Evolutionary conservation across 1,140 invertebrate genomes (phyloP).

Genomic region (Zaprionus tsacasi): DNA sequence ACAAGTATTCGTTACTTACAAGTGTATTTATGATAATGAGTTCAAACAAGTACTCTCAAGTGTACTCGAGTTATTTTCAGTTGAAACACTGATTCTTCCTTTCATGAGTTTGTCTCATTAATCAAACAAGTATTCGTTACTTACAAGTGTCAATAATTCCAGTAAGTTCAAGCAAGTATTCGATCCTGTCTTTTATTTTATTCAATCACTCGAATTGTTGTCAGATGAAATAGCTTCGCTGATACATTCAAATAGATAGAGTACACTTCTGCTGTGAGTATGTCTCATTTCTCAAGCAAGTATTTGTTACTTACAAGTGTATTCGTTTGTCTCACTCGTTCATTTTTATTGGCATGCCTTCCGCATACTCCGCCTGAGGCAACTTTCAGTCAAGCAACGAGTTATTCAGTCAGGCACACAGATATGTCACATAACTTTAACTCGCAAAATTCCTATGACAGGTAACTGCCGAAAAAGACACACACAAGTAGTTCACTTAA

Average conservation of each 20-base stretch:
- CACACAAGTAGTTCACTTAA: neutral
- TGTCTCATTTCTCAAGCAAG: no score
- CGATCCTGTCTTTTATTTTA: neutral
- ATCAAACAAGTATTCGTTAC: neutral
- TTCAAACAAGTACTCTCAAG: neutral
- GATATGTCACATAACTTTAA: neutral
- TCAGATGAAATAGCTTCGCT: no score
- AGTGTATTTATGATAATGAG: neutral
- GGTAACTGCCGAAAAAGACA: neutral
- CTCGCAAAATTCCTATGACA: neutral
- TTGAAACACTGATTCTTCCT: neutral
- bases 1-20: neutral
- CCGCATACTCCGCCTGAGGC: neutral
- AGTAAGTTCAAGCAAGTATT: neutral
- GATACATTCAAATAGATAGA: no score
- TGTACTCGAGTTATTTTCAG: neutral
- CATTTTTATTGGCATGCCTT: neutral
- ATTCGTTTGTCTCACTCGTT: neutral
- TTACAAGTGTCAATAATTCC: neutral
- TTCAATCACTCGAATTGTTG: no score
- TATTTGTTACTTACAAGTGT: neutral
- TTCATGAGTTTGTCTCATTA: neutral
- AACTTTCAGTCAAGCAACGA: neutral
- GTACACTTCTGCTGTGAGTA: no score
- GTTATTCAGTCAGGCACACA: conserved; percentile 1